Conservation (phyloP, 2,113 vertebrate species). For the Naja naja region DNA sequence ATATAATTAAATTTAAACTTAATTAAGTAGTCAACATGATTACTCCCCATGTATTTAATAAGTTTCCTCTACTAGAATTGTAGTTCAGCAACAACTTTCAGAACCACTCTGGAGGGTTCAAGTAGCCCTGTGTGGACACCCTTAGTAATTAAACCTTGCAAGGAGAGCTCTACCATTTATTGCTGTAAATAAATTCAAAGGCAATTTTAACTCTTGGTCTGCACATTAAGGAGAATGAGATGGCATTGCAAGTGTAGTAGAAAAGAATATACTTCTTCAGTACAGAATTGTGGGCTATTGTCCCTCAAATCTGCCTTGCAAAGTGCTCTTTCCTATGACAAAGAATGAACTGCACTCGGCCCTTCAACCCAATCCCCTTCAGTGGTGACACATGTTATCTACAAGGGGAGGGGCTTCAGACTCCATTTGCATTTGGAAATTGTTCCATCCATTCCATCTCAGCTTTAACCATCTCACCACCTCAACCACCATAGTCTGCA, state of each 20-base stretch:
- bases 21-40: background rate
- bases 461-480: background rate
- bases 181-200: background rate
- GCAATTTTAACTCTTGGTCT: background rate
- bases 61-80: background rate
- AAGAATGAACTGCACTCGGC: background rate
- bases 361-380: background rate
- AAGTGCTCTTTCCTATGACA: background rate
- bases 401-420: background rate
- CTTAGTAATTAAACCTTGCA: background rate
- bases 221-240: background rate
- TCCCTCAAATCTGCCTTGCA: background rate
- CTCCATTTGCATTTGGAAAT: background rate
- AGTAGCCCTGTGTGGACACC: background rate
- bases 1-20: background rate
- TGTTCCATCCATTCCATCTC: background rate
- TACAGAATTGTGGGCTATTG: background rate
- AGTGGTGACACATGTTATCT: background rate
- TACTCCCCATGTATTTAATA: background rate
- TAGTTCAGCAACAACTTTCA: background rate
- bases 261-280: background rate
- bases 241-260: background rate
- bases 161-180: background rate
- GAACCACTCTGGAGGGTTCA: background rate
- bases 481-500: background rate